Conservation (phyloP, 2,797 vertebrate species). For the Premnoplex brunnescens region DNA sequence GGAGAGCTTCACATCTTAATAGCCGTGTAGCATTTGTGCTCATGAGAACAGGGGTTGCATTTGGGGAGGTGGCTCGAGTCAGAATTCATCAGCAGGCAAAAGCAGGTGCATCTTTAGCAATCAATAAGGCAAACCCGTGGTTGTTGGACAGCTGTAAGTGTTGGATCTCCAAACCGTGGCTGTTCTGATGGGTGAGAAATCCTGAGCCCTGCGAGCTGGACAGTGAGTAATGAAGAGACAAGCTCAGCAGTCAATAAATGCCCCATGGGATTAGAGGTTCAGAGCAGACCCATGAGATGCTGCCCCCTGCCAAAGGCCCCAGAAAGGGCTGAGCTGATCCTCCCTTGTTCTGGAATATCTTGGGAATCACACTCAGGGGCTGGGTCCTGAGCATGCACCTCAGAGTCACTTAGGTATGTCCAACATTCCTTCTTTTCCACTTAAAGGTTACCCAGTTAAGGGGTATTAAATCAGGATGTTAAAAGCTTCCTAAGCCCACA, state of each 20-base stretch:
- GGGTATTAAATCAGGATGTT: neutral
- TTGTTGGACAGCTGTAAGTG: neutral
- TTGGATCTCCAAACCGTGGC: neutral
- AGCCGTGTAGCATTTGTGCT: neutral
- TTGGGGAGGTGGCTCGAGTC: neutral
- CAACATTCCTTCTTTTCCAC: neutral
- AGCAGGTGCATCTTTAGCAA: neutral
- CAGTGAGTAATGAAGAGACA: slow-evolving; percentile 9
- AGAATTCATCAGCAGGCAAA: neutral
- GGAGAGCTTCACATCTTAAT: neutral
- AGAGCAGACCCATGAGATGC: neutral
- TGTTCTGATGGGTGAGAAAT: neutral
- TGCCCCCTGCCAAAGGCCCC: neutral
- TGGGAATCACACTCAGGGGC: neutral
- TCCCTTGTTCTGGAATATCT: neutral
- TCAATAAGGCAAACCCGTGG: neutral
- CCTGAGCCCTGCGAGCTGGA: neutral
- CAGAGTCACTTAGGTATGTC: neutral
- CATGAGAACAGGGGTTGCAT: neutral
- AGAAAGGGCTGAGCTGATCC: neutral
- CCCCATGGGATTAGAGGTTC: neutral
- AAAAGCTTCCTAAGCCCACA: neutral
- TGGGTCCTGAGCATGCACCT: neutral
- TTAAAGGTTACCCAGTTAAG: neutral
- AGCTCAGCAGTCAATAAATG: neutral